These are phyloP conservation scores for Orthosia incerta DNA, from an alignment of 2,888 invertebrate genomes.

Conservation along the genomic window DNA sequence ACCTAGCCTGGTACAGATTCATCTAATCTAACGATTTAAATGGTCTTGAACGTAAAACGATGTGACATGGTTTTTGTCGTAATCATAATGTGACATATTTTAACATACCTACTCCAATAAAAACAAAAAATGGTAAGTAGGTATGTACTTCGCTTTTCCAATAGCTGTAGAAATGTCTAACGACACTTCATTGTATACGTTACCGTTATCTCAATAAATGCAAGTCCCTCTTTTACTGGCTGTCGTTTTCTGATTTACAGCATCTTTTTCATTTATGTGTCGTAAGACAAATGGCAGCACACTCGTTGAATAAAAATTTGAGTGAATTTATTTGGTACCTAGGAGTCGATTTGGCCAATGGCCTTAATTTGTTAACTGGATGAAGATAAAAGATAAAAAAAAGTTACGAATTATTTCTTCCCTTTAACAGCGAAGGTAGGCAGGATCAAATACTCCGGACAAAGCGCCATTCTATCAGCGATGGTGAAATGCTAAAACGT, in stretches of 20 bases:
- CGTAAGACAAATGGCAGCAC: conserved; percentile 43
- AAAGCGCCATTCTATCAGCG: too few species aligned
- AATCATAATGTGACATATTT: too few species aligned
- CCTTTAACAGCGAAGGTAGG: too few species aligned
- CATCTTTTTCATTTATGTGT: conserved; percentile 54
- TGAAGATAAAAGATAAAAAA: too few species aligned
- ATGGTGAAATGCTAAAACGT: too few species aligned
- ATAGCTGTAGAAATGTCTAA: conserved; percentile 30
- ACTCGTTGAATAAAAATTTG: conserved; percentile 28
- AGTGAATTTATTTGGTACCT: not conserved
- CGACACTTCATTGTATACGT: conserved; percentile 27
- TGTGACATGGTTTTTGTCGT: too few species aligned
- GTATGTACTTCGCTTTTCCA: conserved; percentile 25
- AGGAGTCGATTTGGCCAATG: conserved; percentile 1
- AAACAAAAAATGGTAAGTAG: not conserved
- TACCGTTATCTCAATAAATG: conserved; percentile 59
- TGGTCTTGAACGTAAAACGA: too few species aligned
- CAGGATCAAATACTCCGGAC: too few species aligned
- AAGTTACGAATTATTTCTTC: too few species aligned
- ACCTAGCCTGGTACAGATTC: too few species aligned
- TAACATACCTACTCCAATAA: not conserved
- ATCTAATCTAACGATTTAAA: too few species aligned
- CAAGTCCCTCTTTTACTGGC: conserved; percentile 41
- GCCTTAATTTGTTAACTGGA: too few species aligned
- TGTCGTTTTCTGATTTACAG: conserved; percentile 51